Evolutionary conservation across 2,797 vertebrate genomes (phyloP).

Genomic region (Lagocephalus sceleratus): DNA sequence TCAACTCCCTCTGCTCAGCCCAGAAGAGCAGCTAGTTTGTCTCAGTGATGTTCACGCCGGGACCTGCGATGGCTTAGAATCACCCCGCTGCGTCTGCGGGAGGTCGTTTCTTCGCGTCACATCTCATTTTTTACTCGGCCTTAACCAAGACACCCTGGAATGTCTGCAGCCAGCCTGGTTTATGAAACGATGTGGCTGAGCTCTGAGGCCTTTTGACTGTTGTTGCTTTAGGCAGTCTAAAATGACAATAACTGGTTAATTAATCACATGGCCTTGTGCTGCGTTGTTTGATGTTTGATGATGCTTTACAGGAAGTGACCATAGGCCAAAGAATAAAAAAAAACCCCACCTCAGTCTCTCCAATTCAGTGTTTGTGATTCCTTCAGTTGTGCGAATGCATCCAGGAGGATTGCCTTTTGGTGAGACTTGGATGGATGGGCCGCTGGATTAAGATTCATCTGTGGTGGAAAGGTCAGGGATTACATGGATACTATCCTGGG

Average conservation of each 20-base stretch:
- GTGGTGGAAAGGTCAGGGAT: slow-evolving; percentile 48
- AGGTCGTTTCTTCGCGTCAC: slow-evolving; percentile 10
- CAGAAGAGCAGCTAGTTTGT: slow-evolving; percentile 9
- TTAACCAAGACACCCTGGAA: neutral
- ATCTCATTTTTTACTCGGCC: no score
- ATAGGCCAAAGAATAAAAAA: neutral
- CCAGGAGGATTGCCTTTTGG: slow-evolving; percentile 4
- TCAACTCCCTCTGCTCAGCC: neutral
- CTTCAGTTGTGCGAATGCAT: neutral
- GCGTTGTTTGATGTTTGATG: no score
- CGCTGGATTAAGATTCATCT: slow-evolving; percentile 56
- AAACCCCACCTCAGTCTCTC: neutral
- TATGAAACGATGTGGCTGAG: no score
- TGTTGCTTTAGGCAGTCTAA: no score
- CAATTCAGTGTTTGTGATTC: neutral
- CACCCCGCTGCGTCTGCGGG: slow-evolving; percentile 1
- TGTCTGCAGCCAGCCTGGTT: no score
- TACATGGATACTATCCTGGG: slow-evolving; percentile 51
- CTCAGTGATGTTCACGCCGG: slow-evolving; percentile 32
- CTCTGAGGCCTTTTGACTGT: no score
- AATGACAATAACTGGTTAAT: no score
- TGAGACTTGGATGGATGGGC: slow-evolving; percentile 44
- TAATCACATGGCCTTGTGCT: no score
- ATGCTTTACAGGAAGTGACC: no score
- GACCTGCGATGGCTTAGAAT: slow-evolving; percentile 29